A percentile compares a stretch with the other conserved stretches of the same genome.
These are phyloP conservation scores for Malurus cyaneus DNA, from an alignment of 2,113 vertebrate species.

Conservation along the genomic window DNA sequence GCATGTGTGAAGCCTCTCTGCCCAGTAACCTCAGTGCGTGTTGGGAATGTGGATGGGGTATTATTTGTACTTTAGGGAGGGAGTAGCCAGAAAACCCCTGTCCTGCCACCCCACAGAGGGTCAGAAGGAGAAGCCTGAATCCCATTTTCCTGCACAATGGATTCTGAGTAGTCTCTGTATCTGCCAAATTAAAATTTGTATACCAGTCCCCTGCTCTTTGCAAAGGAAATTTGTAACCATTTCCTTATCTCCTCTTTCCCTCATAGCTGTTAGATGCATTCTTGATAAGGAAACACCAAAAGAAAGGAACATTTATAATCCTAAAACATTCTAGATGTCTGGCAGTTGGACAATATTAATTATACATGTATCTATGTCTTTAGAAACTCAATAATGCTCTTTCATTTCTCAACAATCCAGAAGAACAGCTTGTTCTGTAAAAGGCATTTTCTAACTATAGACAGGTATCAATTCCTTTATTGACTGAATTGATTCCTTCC, in stretches of 20 bases:
- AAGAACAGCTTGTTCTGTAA: slow-evolving; percentile 14
- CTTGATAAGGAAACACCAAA: neutral
- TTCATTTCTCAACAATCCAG: neutral
- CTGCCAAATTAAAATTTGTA: neutral
- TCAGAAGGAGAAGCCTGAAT: neutral
- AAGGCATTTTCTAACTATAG: slow-evolving; percentile 20
- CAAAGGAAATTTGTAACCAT: neutral
- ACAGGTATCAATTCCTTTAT: slow-evolving; percentile 20
- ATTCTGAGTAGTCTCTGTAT: neutral
- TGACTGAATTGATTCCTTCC: slow-evolving; percentile 16
- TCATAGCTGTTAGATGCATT: neutral
- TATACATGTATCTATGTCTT: slow-evolving; percentile 8
- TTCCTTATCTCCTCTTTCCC: neutral
- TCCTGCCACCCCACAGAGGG: neutral
- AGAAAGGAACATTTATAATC: neutral
- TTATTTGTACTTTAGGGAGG: neutral
- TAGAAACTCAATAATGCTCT: neutral
- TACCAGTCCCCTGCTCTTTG: neutral
- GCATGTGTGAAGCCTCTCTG: fast-evolving
- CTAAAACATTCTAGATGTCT: neutral
- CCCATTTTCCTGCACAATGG: neutral
- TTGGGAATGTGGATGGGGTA: neutral
- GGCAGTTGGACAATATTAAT: neutral
- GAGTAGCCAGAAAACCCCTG: neutral
- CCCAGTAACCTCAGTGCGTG: too few species aligned